Conservation (phyloP, 2,888 invertebrate species). For the Dynastes tityus region DNA sequence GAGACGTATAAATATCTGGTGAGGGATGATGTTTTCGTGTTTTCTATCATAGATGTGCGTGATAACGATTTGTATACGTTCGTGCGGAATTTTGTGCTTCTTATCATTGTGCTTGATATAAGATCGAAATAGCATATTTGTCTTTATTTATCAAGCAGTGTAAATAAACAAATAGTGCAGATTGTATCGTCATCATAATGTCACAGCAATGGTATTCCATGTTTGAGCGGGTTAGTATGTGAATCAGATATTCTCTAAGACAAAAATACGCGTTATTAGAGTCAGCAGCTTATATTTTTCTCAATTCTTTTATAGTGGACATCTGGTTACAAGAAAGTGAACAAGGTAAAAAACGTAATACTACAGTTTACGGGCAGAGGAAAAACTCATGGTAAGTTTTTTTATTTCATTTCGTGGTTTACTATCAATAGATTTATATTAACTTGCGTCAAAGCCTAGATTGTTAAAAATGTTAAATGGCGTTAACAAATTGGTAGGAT, state of each 20-base stretch:
- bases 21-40: conserved; percentile 16
- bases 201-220: conserved; percentile 27
- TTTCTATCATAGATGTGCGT: background rate
- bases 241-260: background rate
- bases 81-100: conserved; percentile 14
- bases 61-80: conserved; percentile 19
- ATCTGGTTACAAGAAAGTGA: conserved; percentile 7
- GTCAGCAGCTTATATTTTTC: background rate
- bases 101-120: conserved; percentile 26
- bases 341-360: conserved; percentile 23
- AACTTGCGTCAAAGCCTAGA: too few relatives aligned
- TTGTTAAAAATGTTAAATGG: too few relatives aligned
- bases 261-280: background rate
- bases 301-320: conserved; percentile 31
- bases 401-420: conserved; percentile 4
- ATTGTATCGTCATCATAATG: conserved; percentile 28
- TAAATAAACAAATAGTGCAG: conserved; percentile 29
- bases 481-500: too few relatives aligned
- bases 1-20: background rate
- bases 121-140: conserved; percentile 26
- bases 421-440: background rate
- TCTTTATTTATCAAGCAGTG: conserved; percentile 20
- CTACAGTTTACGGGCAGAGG: background rate
- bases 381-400: conserved; percentile 30
- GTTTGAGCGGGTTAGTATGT: conserved; percentile 35